Conservation (phyloP, 2,888 invertebrate genomes). For the Xestia c-nigrum region DNA sequence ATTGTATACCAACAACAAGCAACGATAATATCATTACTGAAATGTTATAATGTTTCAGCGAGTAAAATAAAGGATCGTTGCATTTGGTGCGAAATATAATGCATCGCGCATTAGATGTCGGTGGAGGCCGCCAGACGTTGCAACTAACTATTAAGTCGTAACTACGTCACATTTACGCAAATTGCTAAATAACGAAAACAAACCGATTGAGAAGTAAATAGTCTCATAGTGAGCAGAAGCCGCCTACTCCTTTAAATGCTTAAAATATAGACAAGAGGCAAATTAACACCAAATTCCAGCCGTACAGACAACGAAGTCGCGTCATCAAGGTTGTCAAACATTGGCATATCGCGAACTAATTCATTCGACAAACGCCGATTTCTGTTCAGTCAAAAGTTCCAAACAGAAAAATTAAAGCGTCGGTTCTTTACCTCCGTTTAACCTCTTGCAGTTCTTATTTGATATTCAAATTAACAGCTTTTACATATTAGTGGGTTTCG, state of each 20-base stretch:
- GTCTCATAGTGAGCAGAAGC: conserved; percentile 23
- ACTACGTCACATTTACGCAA: conserved; percentile 52
- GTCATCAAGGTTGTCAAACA: conserved; percentile 63
- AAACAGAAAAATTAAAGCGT: conserved; percentile 17
- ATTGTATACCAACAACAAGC: conserved; percentile 21
- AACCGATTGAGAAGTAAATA: conserved; percentile 40
- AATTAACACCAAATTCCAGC: conserved; percentile 50
- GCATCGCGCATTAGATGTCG: conserved; percentile 54
- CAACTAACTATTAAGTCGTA: conserved; percentile 49
- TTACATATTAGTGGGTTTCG: conserved; percentile 37
- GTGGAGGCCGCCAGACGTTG: conserved; percentile 63
- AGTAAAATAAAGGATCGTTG: conserved; percentile 44
- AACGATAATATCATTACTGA: conserved; percentile 1
- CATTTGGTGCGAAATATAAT: conserved; percentile 60
- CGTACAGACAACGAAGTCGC: conserved; percentile 30
- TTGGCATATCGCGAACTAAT: conserved; percentile 53
- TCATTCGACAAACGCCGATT: conserved; percentile 49
- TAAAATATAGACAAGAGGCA: conserved; percentile 57
- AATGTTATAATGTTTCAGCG: conserved; percentile 7
- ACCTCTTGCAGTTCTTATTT: conserved; percentile 39
- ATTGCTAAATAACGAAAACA: conserved; percentile 50
- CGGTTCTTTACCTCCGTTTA: conserved; percentile 18
- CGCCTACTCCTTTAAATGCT: conserved; percentile 42
- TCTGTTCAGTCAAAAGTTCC: conserved; percentile 13
- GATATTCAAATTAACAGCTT: conserved; percentile 43